Conservation (phyloP, 2,888 invertebrate species). For the Pherbina coryleti region DNA sequence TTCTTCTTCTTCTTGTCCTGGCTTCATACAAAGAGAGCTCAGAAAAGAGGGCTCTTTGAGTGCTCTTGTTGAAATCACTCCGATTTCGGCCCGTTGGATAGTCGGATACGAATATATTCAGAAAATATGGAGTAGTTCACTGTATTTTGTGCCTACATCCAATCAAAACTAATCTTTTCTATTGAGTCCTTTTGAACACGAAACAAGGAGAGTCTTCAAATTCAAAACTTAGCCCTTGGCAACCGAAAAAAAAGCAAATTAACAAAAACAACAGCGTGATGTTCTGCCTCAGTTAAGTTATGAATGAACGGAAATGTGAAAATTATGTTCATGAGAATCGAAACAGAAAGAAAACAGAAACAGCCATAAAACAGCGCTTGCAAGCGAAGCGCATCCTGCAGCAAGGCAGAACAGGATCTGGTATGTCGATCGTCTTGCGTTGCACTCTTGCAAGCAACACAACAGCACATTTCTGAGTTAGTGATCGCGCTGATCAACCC, state of each 20-base stretch:
- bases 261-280: background rate
- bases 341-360: background rate
- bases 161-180: background rate
- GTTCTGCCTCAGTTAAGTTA: background rate
- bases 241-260: background rate
- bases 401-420: background rate
- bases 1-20: too few species aligned
- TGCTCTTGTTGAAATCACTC: too few species aligned
- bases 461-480: too few species aligned
- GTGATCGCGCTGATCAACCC: background rate
- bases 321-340: conserved; percentile 5
- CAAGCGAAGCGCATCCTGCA: conserved; percentile 20
- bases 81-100: too few species aligned
- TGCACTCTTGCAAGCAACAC: too few species aligned
- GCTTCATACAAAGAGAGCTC: too few species aligned
- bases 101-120: too few species aligned
- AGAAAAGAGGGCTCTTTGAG: too few species aligned
- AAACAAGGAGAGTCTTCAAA: too few species aligned
- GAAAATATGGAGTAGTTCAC: too few species aligned
- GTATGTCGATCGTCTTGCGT: background rate
- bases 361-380: background rate
- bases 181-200: too few species aligned
- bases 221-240: background rate
- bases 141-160: background rate
- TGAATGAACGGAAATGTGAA: conserved; percentile 22